Evolutionary conservation across 2,888 invertebrate genomes (phyloP), one percentile per base, ranked within the genome.

Genomic region (Tipula unca): DNA sequence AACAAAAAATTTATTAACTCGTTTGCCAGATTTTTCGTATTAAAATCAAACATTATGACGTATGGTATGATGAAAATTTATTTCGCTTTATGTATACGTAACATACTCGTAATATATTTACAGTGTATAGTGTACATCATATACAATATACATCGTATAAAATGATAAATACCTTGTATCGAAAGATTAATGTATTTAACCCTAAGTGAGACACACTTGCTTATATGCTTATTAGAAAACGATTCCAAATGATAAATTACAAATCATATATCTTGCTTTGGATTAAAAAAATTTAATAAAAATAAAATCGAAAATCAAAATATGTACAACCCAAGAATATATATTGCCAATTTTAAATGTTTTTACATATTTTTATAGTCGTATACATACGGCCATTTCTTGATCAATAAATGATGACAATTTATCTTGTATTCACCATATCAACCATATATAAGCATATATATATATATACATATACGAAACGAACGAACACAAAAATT

Each of bases 171-270:
- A 69, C 69, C 69, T 69, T 25, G 69, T 69, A 69, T 69, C 25
- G 69, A 69, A 69, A 69, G 69, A 69, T 69, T 25, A 69, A 69
- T 69, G 69, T 69, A 10, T 69, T 69, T 69, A 69, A 69, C 69
- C 69, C 69, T 69, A 69, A 69, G 69, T 69, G 69, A 69, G 69
- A 69, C 69, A 69, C 69, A 69, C 69, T 69, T 69, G 69, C 69
- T 69, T 69, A n/a, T n/a, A n/a, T n/a, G 25, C 10, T 69, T 69
- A 69, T 69, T 69, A 69, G 69, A 69, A 69, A 69, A 69, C 69
- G 69, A 69, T 69, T 25, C 69, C 1, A 25, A 69, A 69, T 69
- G 69, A 69, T 25, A 69, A 69, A 69, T 69, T 69, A 10, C 69
- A 6, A 25, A 25, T 13, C 25, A 69, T 69, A 25, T 25, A 69